Percentiles rank a stretch among this genome's conserved stretches.
These are phyloP conservation scores for Callionymus lyra DNA, from an alignment of 2,113 vertebrate species.

Conservation along the genomic window DNA sequence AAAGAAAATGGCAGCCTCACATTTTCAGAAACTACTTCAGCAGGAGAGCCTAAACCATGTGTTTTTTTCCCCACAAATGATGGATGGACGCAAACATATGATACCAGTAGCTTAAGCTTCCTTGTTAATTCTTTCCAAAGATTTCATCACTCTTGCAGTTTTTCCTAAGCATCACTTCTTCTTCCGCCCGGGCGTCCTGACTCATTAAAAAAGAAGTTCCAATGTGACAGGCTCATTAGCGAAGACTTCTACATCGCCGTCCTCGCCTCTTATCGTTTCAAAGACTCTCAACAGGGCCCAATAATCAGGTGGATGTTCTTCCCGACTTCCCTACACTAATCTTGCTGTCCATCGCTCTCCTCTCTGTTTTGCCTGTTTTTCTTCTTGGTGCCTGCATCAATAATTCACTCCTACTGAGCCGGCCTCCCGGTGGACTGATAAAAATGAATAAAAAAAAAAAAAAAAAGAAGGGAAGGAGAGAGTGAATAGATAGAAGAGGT, in stretches of 20 bases:
- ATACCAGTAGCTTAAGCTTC: no score
- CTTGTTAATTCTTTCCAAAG: no score
- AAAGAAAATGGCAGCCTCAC: no score
- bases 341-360: conserved; percentile 13
- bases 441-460: conserved; percentile 42
- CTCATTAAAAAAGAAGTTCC: no score
- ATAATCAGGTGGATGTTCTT: conserved; percentile 16
- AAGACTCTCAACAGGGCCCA: conserved; percentile 8
- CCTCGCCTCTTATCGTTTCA: conserved; percentile 11
- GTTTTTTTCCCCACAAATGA: no score
- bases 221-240: no score
- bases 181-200: no score
- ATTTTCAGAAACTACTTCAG: no score
- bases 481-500: conserved; percentile 6
- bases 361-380: conserved; percentile 37
- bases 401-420: conserved; percentile 61
- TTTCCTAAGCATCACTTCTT: no score
- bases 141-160: no score
- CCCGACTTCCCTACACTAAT: conserved; percentile 13
- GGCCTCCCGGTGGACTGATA: conserved; percentile 52
- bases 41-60: no score
- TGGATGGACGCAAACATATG: no score
- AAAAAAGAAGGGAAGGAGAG: conserved; percentile 16
- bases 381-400: conserved; percentile 50
- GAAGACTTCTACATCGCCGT: background rate